A percentile compares a stretch with the other conserved stretches of the same genome.
These are phyloP conservation scores for Megalonaias nervosa DNA, from an alignment of 1,140 invertebrate genomes.

Conservation along the genomic window DNA sequence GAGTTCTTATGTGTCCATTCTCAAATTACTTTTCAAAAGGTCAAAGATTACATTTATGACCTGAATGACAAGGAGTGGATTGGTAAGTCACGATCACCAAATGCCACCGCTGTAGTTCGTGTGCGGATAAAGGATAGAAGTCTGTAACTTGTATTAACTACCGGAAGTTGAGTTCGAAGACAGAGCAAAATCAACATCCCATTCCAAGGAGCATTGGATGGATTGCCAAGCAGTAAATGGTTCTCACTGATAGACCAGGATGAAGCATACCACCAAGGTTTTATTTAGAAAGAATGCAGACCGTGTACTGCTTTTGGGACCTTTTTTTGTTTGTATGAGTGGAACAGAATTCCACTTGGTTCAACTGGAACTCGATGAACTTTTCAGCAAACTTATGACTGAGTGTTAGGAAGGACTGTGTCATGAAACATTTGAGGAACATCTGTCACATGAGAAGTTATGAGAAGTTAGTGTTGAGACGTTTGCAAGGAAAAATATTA, in stretches of 20 bases:
- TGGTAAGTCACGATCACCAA: too few species aligned
- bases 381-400: constrained; percentile 47
- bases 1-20: too few species aligned
- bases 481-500: constrained; percentile 55
- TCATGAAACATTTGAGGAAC: constrained; percentile 26
- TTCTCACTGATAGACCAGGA: constrained; percentile 30
- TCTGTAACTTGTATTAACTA: constrained; percentile 45
- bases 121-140: constrained; percentile 26
- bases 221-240: constrained; percentile 16
- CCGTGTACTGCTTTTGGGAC: constrained; percentile 38
- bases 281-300: constrained; percentile 30
- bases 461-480: constrained; percentile 62
- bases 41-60: too few species aligned
- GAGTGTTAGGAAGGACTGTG: constrained; percentile 16
- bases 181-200: constrained; percentile 9
- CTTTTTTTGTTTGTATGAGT: constrained; percentile 38
- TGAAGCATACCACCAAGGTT: constrained; percentile 30
- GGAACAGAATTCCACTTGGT: constrained; percentile 38
- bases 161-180: constrained; percentile 28
- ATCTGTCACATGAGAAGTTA: constrained; percentile 43
- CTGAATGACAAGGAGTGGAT: too few species aligned
- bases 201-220: constrained; percentile 28
- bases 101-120: too few species aligned
- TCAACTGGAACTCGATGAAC: constrained; percentile 36
- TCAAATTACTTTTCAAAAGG: too few species aligned